Evolutionary conservation across 2,113 vertebrate genomes (phyloP).

Genomic region (Calypte anna): DNA sequence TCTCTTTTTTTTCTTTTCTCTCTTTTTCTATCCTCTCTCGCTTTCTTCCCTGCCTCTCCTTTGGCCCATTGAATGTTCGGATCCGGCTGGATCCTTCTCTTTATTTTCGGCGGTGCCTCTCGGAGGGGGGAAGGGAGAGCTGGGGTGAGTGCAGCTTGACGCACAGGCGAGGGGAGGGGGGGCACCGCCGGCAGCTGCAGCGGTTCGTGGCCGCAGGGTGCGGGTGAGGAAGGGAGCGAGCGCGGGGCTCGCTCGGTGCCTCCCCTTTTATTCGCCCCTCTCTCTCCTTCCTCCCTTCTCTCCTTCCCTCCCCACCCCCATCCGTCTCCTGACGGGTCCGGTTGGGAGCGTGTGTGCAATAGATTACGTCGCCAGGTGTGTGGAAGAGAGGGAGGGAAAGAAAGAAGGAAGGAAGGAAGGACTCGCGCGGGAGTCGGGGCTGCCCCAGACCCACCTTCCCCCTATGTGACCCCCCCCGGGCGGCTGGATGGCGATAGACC

Average conservation of each 20-base stretch:
- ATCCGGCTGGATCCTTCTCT: slow-evolving; percentile 43
- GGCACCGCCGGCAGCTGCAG: slow-evolving; percentile 22
- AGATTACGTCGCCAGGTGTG: slow-evolving; percentile 13
- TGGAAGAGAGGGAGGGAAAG: background rate
- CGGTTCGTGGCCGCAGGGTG: slow-evolving; percentile 54
- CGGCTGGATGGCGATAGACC: slow-evolving; percentile 76
- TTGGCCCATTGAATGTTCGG: slow-evolving; percentile 13
- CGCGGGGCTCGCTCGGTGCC: slow-evolving; percentile 7
- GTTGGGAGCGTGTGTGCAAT: slow-evolving; percentile 14
- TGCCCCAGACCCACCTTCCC: background rate
- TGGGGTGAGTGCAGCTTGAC: slow-evolving; percentile 45
- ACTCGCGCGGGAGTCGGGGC: slow-evolving; percentile 28
- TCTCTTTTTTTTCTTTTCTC: background rate
- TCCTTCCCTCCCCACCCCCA: background rate
- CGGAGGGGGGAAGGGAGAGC: slow-evolving; percentile 23
- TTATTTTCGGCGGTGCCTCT: slow-evolving; percentile 41
- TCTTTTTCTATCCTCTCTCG: background rate
- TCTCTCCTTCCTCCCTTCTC: background rate
- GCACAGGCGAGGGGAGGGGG: slow-evolving; percentile 31
- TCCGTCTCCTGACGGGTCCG: slow-evolving; percentile 2
- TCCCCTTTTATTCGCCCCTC: background rate
- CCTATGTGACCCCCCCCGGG: slow-evolving; percentile 35
- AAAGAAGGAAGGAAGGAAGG: slow-evolving; percentile 2
- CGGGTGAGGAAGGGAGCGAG: background rate
- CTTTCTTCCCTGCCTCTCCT: background rate